Evolutionary conservation across 1,140 invertebrate species (phyloP), one percentile per base, ranked within the genome.

Genomic region (Lepeophtheirus salmonis): DNA sequence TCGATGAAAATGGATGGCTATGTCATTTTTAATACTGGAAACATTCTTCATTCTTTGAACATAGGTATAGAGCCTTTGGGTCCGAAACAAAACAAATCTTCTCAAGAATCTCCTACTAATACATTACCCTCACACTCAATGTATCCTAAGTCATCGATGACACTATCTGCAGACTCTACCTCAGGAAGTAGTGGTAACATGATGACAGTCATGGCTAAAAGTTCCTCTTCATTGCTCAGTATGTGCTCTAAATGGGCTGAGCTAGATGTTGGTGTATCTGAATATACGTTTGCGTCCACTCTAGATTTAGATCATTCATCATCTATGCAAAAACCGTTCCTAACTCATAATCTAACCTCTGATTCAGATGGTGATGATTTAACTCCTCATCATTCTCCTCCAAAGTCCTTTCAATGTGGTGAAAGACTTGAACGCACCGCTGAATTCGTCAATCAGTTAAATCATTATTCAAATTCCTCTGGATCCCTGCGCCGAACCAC

Each of bases 1-100:
- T 77, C 77, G 65, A 69, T 83, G 51, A 80, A 80, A 66, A 74
- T 76, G 57, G 75, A 78, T 66, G 77, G 80, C 60, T 74, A 77
- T 52, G 78, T 82, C 26, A 74, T 83, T 12, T 71, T 84, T 17
- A 84, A 83, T 65, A 81, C 81, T 3, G 81, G 81, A 14, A 81
- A 82, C 66, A 81, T 82, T 63, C 70, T 84, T 20, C 78, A 83
- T 60, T 76, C 80, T 17, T 67, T 84, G 18, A 72, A 70, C 62
- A 72, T 78, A 17, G 71, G 76, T 58, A 66, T 79, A 52, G 72
- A 76, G 50, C 53, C 3, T 25, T 55, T 17, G 53, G 56, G 21
- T 21, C 30, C 22, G n/a, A 18, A n/a, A 64, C 61, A 6, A 50
- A 30, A 10, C 10, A 23, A 1, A 56, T 16, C 4, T 21, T 14